Evolutionary conservation across 1,140 invertebrate genomes (phyloP), one percentile per base, ranked within the genome.

Genomic region (Phocides pigmalion): DNA sequence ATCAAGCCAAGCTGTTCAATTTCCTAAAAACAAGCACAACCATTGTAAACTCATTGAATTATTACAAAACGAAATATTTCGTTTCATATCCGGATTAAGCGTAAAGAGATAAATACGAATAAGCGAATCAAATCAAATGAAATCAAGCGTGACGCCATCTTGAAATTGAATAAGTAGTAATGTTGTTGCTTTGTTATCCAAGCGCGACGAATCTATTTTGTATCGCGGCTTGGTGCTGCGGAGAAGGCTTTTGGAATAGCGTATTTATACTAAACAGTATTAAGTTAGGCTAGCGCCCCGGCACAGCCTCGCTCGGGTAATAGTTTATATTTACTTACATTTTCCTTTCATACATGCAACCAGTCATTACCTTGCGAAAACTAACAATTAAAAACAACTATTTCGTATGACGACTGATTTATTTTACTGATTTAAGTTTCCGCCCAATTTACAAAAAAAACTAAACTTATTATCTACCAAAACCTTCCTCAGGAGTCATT

Each of bases 121-220:
- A 32, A 47, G 61, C 46, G 66, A 68, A 68, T 62, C 61, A 51
- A 68, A 68, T 68, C 66, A 68, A 68, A 63, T 64, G 62, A 61
- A 70, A 65, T 68, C 64, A 63, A 63, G 47, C 37, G 71, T 62
- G 59, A 47, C 65, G 44, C 50, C 58, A 39, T 53, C 63, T 49
- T 46, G 65, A 39, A 66, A 74, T 66, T 74, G 62, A 74, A 74
- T 70, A 70, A 70, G 54, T 70, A 65, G 58, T 68, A 65, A 74
- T 47, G 53, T 67, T 74, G 47, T 63, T 47, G 66, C 58, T 35
- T 42, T 53, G 56, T 66, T 58, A 68, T 51, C 66, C 49, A 22
- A 28, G 14, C 28, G 39, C 39, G 1, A 28, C 12, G 39, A 56
- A 54, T 37, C 41, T 42, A 50, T 58, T 47, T 19, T n/a, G 46